phyloP scores from a whole-genome alignment of 1,140 invertebrate species.

The Hestina assimilis region DNA sequence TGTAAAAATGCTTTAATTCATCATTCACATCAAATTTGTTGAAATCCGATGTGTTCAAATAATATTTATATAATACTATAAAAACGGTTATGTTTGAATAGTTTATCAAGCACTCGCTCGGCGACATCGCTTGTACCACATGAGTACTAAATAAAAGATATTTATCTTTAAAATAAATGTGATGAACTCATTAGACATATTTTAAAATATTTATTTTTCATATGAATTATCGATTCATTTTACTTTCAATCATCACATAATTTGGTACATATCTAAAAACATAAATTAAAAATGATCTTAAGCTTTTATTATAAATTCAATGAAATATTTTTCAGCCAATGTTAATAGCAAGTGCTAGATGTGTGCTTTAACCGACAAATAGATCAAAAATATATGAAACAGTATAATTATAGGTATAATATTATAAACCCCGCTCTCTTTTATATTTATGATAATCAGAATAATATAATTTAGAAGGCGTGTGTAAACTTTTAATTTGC shows the following conservation, averaged over 20 bases:
- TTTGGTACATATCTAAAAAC: too few relatives aligned
- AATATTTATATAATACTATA: too few relatives aligned
- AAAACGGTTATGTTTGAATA: constrained; percentile 28
- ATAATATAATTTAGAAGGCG: background rate
- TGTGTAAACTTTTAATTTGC: constrained; percentile 15
- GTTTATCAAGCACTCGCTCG: constrained; percentile 14
- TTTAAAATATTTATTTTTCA: background rate
- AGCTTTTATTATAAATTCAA: too few relatives aligned
- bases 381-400: too few relatives aligned
- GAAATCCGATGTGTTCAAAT: background rate
- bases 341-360: too few relatives aligned
- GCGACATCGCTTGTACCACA: background rate
- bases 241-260: too few relatives aligned
- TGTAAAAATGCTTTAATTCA: background rate
- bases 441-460: background rate
- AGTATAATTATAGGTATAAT: too few relatives aligned
- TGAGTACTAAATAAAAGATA: background rate
- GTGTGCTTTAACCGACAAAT: too few relatives aligned
- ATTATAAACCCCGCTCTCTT: background rate
- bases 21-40: background rate
- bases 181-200: background rate
- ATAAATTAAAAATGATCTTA: too few relatives aligned
- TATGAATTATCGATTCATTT: background rate
- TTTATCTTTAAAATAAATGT: background rate
- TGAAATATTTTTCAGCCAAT: too few relatives aligned